Evolutionary conservation across 1,140 invertebrate species (phyloP).

Genomic region (Gryllus bimaculatus): DNA sequence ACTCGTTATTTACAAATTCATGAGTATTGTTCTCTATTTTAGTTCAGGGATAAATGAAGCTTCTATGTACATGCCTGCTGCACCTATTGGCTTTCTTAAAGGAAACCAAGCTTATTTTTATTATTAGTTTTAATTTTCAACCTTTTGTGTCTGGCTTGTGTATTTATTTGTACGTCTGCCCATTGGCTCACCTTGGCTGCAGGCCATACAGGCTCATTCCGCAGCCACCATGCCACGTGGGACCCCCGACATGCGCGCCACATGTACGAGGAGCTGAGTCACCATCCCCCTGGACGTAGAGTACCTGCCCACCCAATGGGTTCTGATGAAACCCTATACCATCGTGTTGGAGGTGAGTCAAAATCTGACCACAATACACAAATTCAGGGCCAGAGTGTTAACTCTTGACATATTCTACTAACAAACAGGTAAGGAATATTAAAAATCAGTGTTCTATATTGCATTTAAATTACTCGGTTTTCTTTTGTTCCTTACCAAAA

Average conservation of each 20-base stretch:
- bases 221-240: conserved; percentile 73
- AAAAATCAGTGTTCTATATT: not conserved
- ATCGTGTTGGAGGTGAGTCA: conserved; percentile 22
- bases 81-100: conserved; percentile 1
- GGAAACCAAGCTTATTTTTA: conserved; percentile 6
- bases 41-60: not conserved
- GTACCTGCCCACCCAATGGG: conserved; percentile 42
- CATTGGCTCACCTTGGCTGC: conserved; percentile 32
- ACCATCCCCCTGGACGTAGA: conserved; percentile 43
- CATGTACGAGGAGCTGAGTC: conserved; percentile 74
- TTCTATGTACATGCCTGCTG: not conserved
- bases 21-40: not conserved
- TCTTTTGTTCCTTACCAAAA: not conserved
- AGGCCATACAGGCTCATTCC: conserved; percentile 41
- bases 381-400: not conserved
- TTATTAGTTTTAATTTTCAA: conserved; percentile 9
- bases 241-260: conserved; percentile 60
- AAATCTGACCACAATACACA: not conserved
- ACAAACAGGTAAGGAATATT: not conserved
- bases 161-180: conserved; percentile 29
- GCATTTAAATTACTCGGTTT: not conserved
- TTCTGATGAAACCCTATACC: conserved; percentile 46
- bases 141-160: conserved; percentile 21
- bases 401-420: not conserved
- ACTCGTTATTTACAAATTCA: not conserved